Base-by-base conservation (phyloP, 2,888 invertebrate species). In the Cyrtodaria siliqua region DNA sequence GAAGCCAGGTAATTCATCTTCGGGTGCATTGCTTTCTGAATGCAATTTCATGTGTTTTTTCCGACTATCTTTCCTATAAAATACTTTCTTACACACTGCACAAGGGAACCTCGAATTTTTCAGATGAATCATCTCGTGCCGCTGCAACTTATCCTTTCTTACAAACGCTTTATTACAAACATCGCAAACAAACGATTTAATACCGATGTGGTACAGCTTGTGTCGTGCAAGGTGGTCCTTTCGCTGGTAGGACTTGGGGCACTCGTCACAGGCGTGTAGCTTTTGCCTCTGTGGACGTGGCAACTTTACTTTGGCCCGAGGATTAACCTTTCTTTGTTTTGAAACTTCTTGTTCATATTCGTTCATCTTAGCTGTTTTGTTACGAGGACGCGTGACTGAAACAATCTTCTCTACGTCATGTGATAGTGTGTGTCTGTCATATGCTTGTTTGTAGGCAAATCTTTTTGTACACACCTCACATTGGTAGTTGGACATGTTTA, bases 151-250 rank as follows among this genome's bases (percentile, higher is more conserved):
- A 24, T 75, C 75, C 49, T 75, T 75, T 18, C 75, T 24, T 2
- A 75, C 59, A 33, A 75, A 75, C 2, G 75, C 40, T 38, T 75
- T 75, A 20, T 52, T 44, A 23, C 75, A 75, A 0, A 69, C 49
- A 16, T 38, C 33, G 47, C 75, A 75, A 9, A 69, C 50, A 64
- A 59, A 63, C n/a, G 75, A 64, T 6, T 60, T 24, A 16, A 59
- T 60, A 2, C 75, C 75, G 16, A 60, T 60, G 18, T 75, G 75
- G 4, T 33, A 50, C 6, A 75, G 66, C 55, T 70, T 69, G 29
- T 75, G 75, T 9, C 75, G 60, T 3, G 27, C 50, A 12, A 75
- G 50, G 53, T 69, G 75, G 56, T 75, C 69, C 42, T 69, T 69
- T 2, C 69, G 29, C 18, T 29, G 52, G 69, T 75, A 75, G 3